Base-by-base conservation (phyloP, 2,797 vertebrate species). In the Epinephelus coioides region DNA sequence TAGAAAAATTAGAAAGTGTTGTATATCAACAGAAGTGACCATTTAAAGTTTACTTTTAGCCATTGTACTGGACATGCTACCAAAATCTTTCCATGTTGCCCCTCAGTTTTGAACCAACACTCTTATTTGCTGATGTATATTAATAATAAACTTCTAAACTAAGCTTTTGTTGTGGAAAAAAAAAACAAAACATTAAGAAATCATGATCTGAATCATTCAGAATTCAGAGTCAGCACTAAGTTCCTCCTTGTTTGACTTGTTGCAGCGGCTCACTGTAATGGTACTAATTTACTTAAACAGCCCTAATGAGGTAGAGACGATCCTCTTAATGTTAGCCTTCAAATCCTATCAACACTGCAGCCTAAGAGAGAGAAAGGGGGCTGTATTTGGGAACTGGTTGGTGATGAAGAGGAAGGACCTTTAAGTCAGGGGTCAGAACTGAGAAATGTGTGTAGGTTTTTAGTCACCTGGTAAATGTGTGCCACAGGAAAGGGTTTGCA, bases 241-340 rank as follows among this genome's bases (percentile, higher is more conserved):
- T 56, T 69, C n/a, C 3, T 17, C 73, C 57, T 46, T 77, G 34
- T 83, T 67, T 75, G 57, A 74, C 38, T 69, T 72, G 21, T 70
- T 60, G 47, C 21, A 27, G 40, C 34, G 72, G 59, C 80, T 86
- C 55, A 47, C 56, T 76, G 49, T 1, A 13, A 62, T 76, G 34
- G 40, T 81, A 40, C 79, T 92, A 84, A 91, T 89, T 87, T 59
- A 77, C 81, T 89, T 75, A 34, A 34, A 66, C 44, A 75, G 75
- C 12, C 34, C 47, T 89, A 78, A 87, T 70, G 27, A 88, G 77
- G 57, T 65, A 23, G 47, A 80, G 38, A 11, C 56, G 73, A 91
- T 92, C 87, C 75, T 70, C 88, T 87, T 93, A 93, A 91, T 88
- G 73, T 60, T 55, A 67, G 83, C 84, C 34, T 82, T 88, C 60